Evolutionary conservation across 2,797 vertebrate genomes (phyloP), one percentile per base, ranked within the genome.

Genomic region (Oryzias dopingdopingensis): DNA sequence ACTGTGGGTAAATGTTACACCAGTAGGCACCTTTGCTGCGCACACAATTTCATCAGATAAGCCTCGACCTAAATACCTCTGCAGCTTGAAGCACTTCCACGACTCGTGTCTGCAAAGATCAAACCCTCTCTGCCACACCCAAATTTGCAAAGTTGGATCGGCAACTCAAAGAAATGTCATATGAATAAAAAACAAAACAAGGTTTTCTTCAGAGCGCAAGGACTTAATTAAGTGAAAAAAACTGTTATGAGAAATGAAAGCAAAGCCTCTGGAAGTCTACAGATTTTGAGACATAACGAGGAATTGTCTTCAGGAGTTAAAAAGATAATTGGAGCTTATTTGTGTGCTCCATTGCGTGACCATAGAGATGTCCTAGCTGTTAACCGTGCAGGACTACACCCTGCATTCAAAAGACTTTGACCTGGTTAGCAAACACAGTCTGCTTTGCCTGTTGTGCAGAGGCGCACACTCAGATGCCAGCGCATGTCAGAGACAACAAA

Each of bases 351-450:
- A 53, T 49, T 67, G 18, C 46, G 53, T 63, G 60, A 62, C 49
- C 32, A 49, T 62, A 62, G 54, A 3, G 3, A 48, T 62, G 32
- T 57, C 12, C 52, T 49, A 3, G 32, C 32, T 37, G 32, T 41
- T 23, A 44, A 53, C 22, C 22, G 42, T 47, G 52, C 62, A 59
- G 42, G 41, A 32, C 54, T 18, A 14, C 43, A 42, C 23, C 14
- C 41, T 61, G 60, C 42, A 42, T 53, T 54, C n/a, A 65, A 18
- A n/a, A 17, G 37, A 74, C 46, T 69, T 64, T 71, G 63, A 76
- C 68, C 80, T 49, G 76, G 49, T 79, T 79, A 47, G 59, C 58
- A 51, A 76, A 63, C 61, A 60, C 70, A 24, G 62, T 73, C 77
- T 56, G 53, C 41, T 49, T 63, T 56, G 60, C 46, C 59, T 56